A percentile compares a stretch with the other conserved stretches of the same genome.
Conservation (phyloP, 2,113 vertebrate species). For the Odocoileus hemionus region DNA sequence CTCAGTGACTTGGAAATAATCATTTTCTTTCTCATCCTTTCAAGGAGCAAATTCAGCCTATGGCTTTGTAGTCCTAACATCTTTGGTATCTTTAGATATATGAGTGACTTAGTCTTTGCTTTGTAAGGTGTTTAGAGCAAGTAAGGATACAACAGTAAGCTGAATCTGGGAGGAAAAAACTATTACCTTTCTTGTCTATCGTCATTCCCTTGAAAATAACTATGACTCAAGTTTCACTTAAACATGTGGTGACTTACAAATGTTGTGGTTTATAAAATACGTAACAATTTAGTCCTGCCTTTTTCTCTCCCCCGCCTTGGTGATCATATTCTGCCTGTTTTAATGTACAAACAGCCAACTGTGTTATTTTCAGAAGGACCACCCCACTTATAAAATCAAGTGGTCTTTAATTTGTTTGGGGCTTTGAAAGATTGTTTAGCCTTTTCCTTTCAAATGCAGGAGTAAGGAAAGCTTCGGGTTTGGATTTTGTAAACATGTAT, state of each 20-base stretch:
- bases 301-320: not conserved
- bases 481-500: conserved; percentile 31
- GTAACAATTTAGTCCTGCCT: not conserved
- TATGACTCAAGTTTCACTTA: not conserved
- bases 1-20: not conserved
- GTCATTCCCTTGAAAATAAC: conserved; percentile 26
- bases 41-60: not conserved
- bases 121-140: conserved; percentile 48
- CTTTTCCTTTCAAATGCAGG: not conserved
- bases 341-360: not conserved
- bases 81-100: conserved; percentile 23
- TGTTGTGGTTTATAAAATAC: conserved; percentile 1
- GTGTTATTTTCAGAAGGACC: conserved; percentile 11
- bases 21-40: conserved; percentile 26
- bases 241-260: not conserved
- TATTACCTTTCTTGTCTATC: conserved; percentile 25
- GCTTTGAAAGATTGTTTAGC: conserved; percentile 40
- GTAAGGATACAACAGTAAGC: conserved; percentile 21
- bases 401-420: conserved; percentile 47
- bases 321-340: not conserved
- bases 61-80: not conserved
- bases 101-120: conserved; percentile 50
- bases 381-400: not conserved
- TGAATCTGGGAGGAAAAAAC: not conserved
- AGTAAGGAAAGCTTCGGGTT: conserved; percentile 37